Percentiles rank a stretch among this genome's conserved stretches.
These are phyloP conservation scores for Oegoconia quadripuncta DNA, from an alignment of 2,888 invertebrate species.

Conservation along the genomic window DNA sequence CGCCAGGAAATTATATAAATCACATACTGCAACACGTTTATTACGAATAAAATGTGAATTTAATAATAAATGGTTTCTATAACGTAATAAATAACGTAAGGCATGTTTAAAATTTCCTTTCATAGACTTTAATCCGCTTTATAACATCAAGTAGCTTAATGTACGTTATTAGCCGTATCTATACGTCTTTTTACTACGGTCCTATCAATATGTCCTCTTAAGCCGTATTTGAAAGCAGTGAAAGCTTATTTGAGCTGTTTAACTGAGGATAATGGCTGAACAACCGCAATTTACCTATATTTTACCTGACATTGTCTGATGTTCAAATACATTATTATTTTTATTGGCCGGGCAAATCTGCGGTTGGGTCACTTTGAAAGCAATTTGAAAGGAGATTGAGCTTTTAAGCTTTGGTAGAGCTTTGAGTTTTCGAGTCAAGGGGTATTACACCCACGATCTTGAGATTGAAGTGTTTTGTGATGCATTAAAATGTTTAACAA, in stretches of 20 bases:
- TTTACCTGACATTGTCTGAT: constrained; percentile 36
- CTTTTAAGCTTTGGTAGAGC: constrained; percentile 5
- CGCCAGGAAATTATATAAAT: too few relatives aligned
- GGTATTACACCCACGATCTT: not conserved
- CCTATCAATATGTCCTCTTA: constrained; percentile 36
- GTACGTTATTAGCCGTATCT: constrained; percentile 36
- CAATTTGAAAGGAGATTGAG: constrained; percentile 6
- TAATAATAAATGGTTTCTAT: too few relatives aligned
- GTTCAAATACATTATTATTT: constrained; percentile 29
- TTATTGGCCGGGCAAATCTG: constrained; percentile 20
- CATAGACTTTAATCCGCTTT: constrained; percentile 22
- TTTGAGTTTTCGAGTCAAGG: constrained; percentile 1
- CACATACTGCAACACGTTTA: too few relatives aligned
- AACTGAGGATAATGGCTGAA: constrained; percentile 33
- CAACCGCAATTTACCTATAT: constrained; percentile 40
- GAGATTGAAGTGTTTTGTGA: not conserved
- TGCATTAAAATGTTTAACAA: too few relatives aligned
- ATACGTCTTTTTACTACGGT: constrained; percentile 37
- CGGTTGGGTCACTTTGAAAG: constrained; percentile 14
- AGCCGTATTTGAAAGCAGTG: constrained; percentile 41
- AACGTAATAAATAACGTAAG: constrained; percentile 6
- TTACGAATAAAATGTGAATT: too few relatives aligned
- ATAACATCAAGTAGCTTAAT: constrained; percentile 29
- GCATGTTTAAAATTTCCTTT: constrained; percentile 26
- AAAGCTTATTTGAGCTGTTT: constrained; percentile 47